A percentile compares a stretch with the other conserved stretches of the same genome.
These are phyloP conservation scores for Sussaba pulchella DNA, from an alignment of 2,888 invertebrate species.

Conservation along the genomic window DNA sequence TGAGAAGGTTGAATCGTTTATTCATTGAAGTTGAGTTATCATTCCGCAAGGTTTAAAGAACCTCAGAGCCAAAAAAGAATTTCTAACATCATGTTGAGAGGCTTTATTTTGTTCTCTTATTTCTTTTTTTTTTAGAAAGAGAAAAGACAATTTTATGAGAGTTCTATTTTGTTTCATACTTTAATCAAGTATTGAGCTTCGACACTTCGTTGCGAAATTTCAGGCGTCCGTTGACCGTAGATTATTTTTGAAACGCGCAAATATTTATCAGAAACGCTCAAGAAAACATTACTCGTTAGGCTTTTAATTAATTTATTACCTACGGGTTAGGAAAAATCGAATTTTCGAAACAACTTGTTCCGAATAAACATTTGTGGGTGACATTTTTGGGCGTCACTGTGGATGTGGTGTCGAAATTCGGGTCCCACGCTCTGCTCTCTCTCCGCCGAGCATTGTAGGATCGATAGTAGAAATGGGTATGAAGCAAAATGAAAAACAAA, in stretches of 20 bases:
- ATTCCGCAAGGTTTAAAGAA: background rate
- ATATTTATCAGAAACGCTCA: too few relatives aligned
- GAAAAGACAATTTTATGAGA: too few relatives aligned
- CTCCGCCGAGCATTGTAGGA: background rate
- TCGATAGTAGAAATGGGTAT: slow-evolving; percentile 24
- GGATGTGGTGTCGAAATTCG: slow-evolving; percentile 23
- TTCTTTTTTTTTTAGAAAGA: too few relatives aligned
- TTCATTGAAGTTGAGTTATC: background rate
- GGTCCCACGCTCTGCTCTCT: slow-evolving; percentile 42
- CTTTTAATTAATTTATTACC: too few relatives aligned
- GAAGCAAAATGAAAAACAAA: slow-evolving; percentile 52
- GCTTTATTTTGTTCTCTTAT: background rate
- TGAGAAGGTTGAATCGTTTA: background rate
- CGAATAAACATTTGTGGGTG: background rate
- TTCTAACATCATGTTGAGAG: background rate
- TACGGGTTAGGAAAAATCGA: too few relatives aligned
- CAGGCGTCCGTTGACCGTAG: too few relatives aligned
- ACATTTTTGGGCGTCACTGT: background rate
- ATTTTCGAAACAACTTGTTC: background rate
- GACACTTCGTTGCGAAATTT: too few relatives aligned
- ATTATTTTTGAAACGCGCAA: too few relatives aligned
- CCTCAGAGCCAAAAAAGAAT: background rate
- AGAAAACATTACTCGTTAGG: too few relatives aligned
- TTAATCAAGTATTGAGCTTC: too few relatives aligned
- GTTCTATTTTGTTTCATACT: too few relatives aligned